Base-by-base conservation (phyloP, 2,113 vertebrate genomes). In the Malurus elegans region DNA sequence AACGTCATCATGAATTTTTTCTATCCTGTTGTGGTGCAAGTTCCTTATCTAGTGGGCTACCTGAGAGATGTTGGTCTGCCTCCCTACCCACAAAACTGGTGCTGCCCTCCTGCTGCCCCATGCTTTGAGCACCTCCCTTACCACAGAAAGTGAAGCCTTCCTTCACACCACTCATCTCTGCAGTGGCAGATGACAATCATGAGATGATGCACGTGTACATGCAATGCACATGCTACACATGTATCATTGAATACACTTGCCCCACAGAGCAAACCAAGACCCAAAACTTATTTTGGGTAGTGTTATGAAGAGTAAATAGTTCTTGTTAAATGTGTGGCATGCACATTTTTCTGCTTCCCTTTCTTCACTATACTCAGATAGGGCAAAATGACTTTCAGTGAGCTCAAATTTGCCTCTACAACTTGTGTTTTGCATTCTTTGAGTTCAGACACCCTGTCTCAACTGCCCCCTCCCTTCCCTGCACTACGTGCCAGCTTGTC, bases 191-290 rank as follows among this genome's bases (percentile, higher is more conserved):
- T 47, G 48, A 23, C 16, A 4, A 6, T 19, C 26, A 4, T 11
- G 54, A 83, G 38, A 32, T 2, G 1, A 50, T 45, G 51, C 26
- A 50, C 0, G 0, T 8, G 32, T 14, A 47, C 28, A 44, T 0
- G 20, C 45, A 65, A 15, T 15, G 38, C 32, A 44, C 8, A 23
- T 8, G 31, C 6, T 47, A 10, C 36, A 7, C 14, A 1, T 24
- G 6, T 8, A 20, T 29, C 70, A 20, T 14, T 60, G 61, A 18
- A 64, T 23, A 32, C 11, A 31, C 2, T 1, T 3, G 8, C 10
- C 19, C 9, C 20, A 38, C 31, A 38, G 14, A 79, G 58, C 57
- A 96, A 75, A 67, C 8, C 23, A 70, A 58, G n/a, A 62, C 23
- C 12, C 10, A 44, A 54, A 58, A 18, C 15, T 73, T 53, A 42